Conservation (phyloP, 2,888 invertebrate genomes). For the Glyphotaelius pellucidus region DNA sequence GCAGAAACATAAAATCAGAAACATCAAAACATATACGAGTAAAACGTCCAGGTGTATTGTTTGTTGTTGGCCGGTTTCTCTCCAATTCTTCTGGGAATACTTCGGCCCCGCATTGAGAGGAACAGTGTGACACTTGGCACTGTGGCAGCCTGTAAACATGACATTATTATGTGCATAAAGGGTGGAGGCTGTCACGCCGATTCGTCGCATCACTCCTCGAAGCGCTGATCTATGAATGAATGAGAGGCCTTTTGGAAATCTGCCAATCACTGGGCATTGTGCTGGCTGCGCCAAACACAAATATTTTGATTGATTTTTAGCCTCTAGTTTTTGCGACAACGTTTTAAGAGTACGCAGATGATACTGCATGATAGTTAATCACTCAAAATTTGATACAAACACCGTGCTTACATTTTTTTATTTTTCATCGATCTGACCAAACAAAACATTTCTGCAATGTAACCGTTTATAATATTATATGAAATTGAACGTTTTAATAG, state of each 20-base stretch:
- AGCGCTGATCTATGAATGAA: slow-evolving; percentile 36
- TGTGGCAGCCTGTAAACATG: slow-evolving; percentile 21
- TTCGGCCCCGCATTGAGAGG: background rate
- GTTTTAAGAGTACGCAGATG: background rate
- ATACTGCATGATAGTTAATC: background rate
- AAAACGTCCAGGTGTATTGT: background rate
- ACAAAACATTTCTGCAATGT: too few species aligned
- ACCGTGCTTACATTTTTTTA: too few species aligned
- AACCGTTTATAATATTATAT: too few species aligned
- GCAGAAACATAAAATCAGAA: background rate
- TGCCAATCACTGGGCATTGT: slow-evolving; percentile 29
- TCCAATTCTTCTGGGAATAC: slow-evolving; percentile 48
- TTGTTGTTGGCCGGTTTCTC: background rate
- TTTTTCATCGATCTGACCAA: too few species aligned
- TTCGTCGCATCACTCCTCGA: slow-evolving; percentile 52
- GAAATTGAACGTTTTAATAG: too few species aligned
- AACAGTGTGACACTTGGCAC: background rate
- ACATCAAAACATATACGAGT: background rate
- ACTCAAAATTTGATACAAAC: background rate
- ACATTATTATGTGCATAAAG: slow-evolving; percentile 36
- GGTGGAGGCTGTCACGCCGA: slow-evolving; percentile 49
- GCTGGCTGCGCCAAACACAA: background rate
- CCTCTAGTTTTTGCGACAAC: slow-evolving; percentile 11
- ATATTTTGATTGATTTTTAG: slow-evolving; percentile 37
- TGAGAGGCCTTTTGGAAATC: background rate